A percentile compares a stretch with the other conserved stretches of the same genome.
These are phyloP conservation scores for Caenorhabditis virilis DNA, from an alignment of 2,888 invertebrate species.

Conservation along the genomic window DNA sequence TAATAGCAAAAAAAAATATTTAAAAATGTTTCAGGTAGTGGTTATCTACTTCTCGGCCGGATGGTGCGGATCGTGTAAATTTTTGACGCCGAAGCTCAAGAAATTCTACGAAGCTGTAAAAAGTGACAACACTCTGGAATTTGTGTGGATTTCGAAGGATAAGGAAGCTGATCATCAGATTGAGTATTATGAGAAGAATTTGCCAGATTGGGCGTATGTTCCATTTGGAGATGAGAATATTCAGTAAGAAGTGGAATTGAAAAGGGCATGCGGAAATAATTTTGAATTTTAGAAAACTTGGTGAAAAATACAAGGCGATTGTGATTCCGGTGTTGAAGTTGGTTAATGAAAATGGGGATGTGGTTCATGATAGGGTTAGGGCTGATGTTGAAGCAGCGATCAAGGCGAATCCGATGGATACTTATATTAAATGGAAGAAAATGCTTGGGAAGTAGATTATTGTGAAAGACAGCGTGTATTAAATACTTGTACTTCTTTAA, in stretches of 20 bases:
- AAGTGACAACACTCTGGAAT: constrained; percentile 41
- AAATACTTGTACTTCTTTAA: constrained; percentile 1
- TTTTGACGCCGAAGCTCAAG: constrained; percentile 61
- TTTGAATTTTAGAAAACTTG: constrained; percentile 45
- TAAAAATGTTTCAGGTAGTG: constrained; percentile 45
- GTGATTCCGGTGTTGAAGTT: constrained; percentile 56
- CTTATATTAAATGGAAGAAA: constrained; percentile 33
- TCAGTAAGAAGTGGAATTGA: constrained; percentile 32
- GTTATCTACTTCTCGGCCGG: constrained; percentile 63
- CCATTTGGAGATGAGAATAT: constrained; percentile 58
- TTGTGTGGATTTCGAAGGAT: constrained; percentile 62
- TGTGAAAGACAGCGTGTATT: neutral
- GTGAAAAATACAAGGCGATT: constrained; percentile 53
- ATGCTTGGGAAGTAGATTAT: constrained; percentile 6
- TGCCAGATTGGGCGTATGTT: constrained; percentile 60
- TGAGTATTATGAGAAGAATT: constrained; percentile 61
- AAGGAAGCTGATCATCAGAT: constrained; percentile 53
- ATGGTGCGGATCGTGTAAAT: constrained; percentile 62
- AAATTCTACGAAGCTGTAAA: constrained; percentile 58
- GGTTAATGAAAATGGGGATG: constrained; percentile 52
- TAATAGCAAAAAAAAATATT: too few relatives aligned
- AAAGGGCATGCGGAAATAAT: neutral
- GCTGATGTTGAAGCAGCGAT: constrained; percentile 51
- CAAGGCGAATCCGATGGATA: constrained; percentile 33
- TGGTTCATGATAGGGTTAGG: constrained; percentile 52